Conservation (phyloP, 2,888 invertebrate species). For the Coecobrya sp. region DNA sequence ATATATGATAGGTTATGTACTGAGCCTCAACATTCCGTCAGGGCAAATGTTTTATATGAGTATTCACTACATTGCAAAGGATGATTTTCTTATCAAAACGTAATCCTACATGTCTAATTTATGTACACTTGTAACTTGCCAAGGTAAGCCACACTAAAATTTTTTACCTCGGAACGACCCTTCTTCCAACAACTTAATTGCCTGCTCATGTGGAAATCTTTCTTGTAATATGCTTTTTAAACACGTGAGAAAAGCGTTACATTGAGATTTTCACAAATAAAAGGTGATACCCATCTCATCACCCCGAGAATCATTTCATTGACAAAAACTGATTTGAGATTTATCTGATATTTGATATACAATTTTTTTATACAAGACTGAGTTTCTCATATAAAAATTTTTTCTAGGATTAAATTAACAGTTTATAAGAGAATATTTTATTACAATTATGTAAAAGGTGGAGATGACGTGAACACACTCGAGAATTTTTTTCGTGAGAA, state of each 20-base stretch:
- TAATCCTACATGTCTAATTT: not conserved
- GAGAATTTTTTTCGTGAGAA: conserved; percentile 23
- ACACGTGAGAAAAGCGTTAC: not conserved
- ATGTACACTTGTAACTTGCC: not conserved
- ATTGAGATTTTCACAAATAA: not conserved
- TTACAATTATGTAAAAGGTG: conserved; percentile 6
- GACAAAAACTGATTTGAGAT: conserved; percentile 4
- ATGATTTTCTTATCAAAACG: not conserved
- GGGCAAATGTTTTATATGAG: not conserved
- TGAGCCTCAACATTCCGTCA: no score
- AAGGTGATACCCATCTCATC: not conserved
- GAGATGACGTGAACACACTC: not conserved
- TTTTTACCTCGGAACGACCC: not conserved
- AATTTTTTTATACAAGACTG: not conserved
- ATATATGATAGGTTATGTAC: no score
- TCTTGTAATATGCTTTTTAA: conserved; percentile 25
- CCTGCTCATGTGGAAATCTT: conserved; percentile 68
- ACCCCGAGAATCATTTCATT: conserved; percentile 21
- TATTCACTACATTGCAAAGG: no score
- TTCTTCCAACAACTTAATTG: conserved; percentile 46
- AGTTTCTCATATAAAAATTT: not conserved
- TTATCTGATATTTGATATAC: no score
- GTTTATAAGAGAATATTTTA: conserved; percentile 22
- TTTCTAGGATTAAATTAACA: conserved; percentile 23
- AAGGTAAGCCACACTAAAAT: not conserved